Conservation (phyloP, 2,113 vertebrate genomes). For the Panthera tigris region DNA sequence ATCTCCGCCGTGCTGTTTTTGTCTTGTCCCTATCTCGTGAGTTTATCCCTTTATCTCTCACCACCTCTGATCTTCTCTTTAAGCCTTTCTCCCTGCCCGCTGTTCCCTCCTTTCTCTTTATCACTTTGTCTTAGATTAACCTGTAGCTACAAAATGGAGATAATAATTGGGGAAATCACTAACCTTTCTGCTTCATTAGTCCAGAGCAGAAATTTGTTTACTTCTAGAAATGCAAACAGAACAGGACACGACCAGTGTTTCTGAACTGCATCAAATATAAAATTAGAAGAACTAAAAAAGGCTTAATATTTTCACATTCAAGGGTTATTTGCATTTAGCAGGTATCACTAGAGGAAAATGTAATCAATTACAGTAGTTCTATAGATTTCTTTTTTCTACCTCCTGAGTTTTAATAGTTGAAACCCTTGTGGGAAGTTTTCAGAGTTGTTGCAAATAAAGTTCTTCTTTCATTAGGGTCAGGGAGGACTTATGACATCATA, state of each 20-base stretch:
- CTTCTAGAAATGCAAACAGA: not conserved
- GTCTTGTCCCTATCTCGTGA: not conserved
- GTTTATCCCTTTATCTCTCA: not conserved
- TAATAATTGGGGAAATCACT: not conserved
- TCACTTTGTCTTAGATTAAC: not conserved
- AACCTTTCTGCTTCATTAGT: not conserved
- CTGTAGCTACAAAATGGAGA: not conserved
- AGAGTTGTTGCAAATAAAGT: constrained; percentile 61
- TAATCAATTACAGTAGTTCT: constrained; percentile 56
- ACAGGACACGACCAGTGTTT: not conserved
- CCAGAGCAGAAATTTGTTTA: not conserved
- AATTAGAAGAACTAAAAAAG: not conserved
- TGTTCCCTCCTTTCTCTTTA: not conserved
- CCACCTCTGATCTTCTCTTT: not conserved
- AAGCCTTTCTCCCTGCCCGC: not conserved
- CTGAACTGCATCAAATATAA: not conserved
- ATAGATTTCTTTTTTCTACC: not conserved
- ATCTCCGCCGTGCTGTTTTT: not conserved
- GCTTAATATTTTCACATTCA: not conserved
- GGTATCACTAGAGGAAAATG: constrained; percentile 53
- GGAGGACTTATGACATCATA: not conserved
- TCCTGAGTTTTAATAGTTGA: constrained; percentile 43
- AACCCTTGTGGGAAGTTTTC: not conserved
- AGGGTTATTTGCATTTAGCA: not conserved
- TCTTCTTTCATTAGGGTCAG: constrained; percentile 63